phyloP scores from a whole-genome alignment of 2,888 invertebrate genomes.

The Hypena proboscidalis region DNA sequence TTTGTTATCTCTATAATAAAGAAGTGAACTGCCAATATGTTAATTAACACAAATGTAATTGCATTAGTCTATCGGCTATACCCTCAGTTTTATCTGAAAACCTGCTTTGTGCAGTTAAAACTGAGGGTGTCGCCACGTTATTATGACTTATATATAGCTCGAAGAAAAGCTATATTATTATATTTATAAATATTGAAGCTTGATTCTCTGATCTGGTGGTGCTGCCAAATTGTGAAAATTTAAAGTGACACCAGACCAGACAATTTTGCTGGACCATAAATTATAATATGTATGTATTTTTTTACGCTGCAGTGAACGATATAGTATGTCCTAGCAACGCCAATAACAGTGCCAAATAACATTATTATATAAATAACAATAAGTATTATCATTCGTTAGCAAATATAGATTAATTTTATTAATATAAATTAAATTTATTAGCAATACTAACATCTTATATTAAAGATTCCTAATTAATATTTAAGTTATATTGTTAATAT shows the following conservation, averaged over 20 bases:
- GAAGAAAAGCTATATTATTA: too few species aligned
- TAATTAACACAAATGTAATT: too few species aligned
- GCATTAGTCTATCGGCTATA: too few species aligned
- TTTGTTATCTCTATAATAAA: too few species aligned
- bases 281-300: not conserved
- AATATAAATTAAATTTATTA: constrained; percentile 32
- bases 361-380: constrained; percentile 19
- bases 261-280: too few species aligned
- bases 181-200: not conserved
- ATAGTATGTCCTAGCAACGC: constrained; percentile 13
- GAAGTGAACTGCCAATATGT: too few species aligned
- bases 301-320: not conserved
- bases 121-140: too few species aligned
- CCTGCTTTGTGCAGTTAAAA: too few species aligned
- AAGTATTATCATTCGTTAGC: constrained; percentile 36
- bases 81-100: too few species aligned
- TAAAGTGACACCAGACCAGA: too few species aligned
- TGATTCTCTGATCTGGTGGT: not conserved
- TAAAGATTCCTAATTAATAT: constrained; percentile 42
- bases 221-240: too few species aligned
- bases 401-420: constrained; percentile 39
- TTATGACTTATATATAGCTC: too few species aligned
- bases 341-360: constrained; percentile 42
- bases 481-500: constrained; percentile 43
- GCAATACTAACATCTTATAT: constrained; percentile 36